Evolutionary conservation across 2,888 invertebrate species (phyloP), one percentile per base, ranked within the genome.

Genomic region (Cristatella mucedo): DNA sequence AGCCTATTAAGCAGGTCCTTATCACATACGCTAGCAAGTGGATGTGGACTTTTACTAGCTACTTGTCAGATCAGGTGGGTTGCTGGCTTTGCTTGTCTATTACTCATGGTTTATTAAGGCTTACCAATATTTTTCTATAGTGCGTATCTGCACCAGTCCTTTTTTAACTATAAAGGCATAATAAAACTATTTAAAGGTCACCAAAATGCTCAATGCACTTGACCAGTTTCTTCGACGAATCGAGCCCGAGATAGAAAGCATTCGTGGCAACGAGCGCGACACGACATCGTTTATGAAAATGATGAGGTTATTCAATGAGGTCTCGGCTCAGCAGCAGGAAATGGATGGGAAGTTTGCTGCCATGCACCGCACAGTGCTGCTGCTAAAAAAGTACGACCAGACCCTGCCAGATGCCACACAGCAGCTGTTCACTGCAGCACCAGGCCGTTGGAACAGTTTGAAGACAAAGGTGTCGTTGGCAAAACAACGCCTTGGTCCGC

Each of bases 1-100:
- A 56, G 40, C 63, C 65, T 30, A 61, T 64, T 47, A 63, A 62
- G 49, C 61, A 64, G 44, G 61, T 62, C 11, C 55, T 63, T 18
- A 57, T 54, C 30, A 63, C 62, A 7, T 58, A 57, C 34, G 61
- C 62, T 41, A 55, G 57, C 44, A 63, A 63, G 43, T 61, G 63
- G 60, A 59, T 65, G 57, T 64, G 63, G 62, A 62, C 61, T n/a
- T 65, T 60, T 49, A 63, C 62, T 19, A 59, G 59, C 42, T 65
- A 63, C 46, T 55, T 65, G 21, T 54, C 59, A 21, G 61, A 63
- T 40, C 65, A 63, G 56, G 64, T 62, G 40, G 36, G 41, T 36
- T 2, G 15, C 30, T 20, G n/a, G 16, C 11, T 13, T 16, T 34
- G 7, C 5, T 16, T 20, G 5, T 16, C 19, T 19, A 32, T 7